Evolutionary conservation across 1,140 invertebrate genomes (phyloP).

Genomic region (Ips typographus): DNA sequence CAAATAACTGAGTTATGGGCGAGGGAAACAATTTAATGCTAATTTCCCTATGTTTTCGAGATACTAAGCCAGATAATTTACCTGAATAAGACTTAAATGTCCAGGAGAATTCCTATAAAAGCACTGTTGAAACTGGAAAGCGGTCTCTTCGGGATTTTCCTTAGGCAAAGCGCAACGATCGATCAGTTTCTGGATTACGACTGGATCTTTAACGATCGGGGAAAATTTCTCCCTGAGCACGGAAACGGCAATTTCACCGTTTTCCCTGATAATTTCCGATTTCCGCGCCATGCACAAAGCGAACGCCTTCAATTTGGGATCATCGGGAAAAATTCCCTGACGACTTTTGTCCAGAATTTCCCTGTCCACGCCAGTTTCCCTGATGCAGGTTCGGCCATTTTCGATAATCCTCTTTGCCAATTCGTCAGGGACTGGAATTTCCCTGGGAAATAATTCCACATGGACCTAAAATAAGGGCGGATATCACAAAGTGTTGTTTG

Average conservation of each 20-base stretch:
- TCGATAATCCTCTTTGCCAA: neutral
- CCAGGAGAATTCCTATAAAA: conserved; percentile 42
- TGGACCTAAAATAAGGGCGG: conserved; percentile 6
- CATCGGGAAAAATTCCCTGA: conserved; percentile 21
- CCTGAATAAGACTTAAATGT: neutral
- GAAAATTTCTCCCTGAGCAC: conserved; percentile 46
- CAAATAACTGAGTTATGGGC: too few species aligned
- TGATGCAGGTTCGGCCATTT: conserved; percentile 14
- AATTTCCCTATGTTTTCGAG: too few species aligned
- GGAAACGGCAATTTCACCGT: conserved; percentile 51
- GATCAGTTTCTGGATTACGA: conserved; percentile 48
- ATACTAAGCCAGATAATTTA: too few species aligned
- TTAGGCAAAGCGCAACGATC: conserved; percentile 52
- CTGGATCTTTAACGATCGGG: conserved; percentile 47
- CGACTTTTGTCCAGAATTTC: conserved; percentile 21
- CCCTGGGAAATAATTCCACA: conserved; percentile 16
- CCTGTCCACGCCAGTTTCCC: conserved; percentile 23
- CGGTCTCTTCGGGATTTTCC: conserved; percentile 52
- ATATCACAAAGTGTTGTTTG: neutral
- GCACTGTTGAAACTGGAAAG: conserved; percentile 54
- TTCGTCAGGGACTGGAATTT: conserved; percentile 13
- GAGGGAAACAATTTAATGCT: too few species aligned
- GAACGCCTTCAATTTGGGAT: conserved; percentile 51
- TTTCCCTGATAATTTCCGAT: conserved; percentile 48
- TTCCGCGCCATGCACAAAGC: conserved; percentile 53